Percentiles rank a stretch among this genome's conserved stretches.
Evolutionary conservation across 2,888 invertebrate genomes (phyloP).

Genomic region (Alcis repandata): DNA sequence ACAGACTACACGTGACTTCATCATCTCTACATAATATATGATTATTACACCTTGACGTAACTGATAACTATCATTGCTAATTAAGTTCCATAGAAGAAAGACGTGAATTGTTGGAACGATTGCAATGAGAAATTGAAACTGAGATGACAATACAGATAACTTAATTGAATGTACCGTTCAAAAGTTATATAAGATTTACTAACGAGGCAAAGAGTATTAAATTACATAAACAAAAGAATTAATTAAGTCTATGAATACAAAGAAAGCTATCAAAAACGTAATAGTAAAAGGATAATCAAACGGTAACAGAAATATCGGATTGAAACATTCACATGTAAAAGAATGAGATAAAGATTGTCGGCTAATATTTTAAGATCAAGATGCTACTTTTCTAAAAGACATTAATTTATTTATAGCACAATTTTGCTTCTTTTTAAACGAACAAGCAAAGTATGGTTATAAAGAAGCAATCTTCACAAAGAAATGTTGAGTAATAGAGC

Average conservation of each 20-base stretch:
- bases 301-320: neutral
- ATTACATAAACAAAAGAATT: neutral
- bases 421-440: constrained; percentile 3
- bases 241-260: neutral
- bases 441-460: constrained; percentile 24
- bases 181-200: constrained; percentile 17
- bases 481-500: constrained; percentile 45
- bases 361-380: neutral
- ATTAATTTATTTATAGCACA: constrained; percentile 4
- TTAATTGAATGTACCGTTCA: constrained; percentile 21
- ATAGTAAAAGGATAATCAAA: neutral
- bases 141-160: constrained; percentile 31
- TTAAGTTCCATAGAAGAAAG: constrained; percentile 27
- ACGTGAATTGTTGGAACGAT: constrained; percentile 20
- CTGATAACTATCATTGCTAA: constrained; percentile 17
- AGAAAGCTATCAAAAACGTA: neutral
- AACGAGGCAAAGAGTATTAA: constrained; percentile 2
- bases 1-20: constrained; percentile 13
- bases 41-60: constrained; percentile 17
- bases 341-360: neutral
- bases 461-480: constrained; percentile 34
- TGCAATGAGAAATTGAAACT: constrained; percentile 31
- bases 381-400: neutral
- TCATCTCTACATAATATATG: neutral
- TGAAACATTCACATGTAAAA: neutral